These are phyloP conservation scores for Onychomys leucogaster DNA, from an alignment of 2,797 vertebrate genomes.

Conservation along the genomic window DNA sequence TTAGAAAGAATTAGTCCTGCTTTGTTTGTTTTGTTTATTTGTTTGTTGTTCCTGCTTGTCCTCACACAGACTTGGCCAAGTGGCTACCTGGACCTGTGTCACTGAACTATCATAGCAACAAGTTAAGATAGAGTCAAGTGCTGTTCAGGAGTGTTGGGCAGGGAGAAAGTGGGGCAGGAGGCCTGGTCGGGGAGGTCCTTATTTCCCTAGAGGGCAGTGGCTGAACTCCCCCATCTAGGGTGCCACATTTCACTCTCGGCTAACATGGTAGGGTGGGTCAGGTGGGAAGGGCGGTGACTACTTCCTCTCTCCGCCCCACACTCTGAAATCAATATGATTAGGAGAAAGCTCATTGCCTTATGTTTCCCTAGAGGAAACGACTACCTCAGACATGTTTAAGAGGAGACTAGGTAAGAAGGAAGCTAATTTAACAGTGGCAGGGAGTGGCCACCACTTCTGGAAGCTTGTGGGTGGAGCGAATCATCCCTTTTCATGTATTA, in stretches of 20 bases:
- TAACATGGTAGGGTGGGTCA: not conserved
- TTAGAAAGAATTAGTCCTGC: not conserved
- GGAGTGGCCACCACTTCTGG: not conserved
- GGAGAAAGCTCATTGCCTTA: not conserved
- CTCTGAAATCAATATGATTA: not conserved
- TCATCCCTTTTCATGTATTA: not conserved
- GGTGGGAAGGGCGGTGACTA: not conserved
- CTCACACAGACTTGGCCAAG: conserved; percentile 5
- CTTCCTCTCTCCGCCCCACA: not conserved
- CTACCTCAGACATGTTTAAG: not conserved
- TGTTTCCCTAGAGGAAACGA: not conserved
- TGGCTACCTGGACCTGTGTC: not conserved
- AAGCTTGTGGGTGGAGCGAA: not conserved
- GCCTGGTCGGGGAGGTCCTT: too few relatives aligned
- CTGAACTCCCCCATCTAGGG: not conserved
- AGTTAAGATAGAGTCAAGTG: not conserved
- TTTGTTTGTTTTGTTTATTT: not conserved
- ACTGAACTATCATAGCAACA: not conserved
- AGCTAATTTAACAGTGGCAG: conserved; percentile 8
- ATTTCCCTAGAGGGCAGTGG: not conserved
- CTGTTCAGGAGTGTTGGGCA: not conserved
- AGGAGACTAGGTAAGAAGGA: conserved; percentile 16
- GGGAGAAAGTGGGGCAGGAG: fast-evolving
- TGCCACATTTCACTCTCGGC: not conserved
- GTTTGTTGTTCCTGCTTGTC: not conserved